Evolutionary conservation across 2,888 invertebrate genomes (phyloP).

Genomic region (Cerceris ruficornis): DNA sequence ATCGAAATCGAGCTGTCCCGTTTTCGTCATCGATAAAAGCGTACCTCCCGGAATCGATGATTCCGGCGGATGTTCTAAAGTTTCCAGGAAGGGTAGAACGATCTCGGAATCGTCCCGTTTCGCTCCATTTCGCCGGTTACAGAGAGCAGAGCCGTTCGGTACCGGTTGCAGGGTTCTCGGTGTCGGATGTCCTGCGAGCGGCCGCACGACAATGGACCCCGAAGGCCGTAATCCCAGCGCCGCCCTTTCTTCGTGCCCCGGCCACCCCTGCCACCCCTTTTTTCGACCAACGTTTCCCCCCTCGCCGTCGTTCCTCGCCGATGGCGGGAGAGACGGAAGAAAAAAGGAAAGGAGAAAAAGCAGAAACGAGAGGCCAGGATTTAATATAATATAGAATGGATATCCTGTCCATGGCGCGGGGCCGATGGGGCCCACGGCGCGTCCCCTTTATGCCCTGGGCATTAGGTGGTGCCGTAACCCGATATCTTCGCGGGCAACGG

Average conservation of each 20-base stretch:
- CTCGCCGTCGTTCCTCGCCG: conserved; percentile 1
- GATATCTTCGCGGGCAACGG: conserved; percentile 64
- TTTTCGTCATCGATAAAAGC: conserved; percentile 11
- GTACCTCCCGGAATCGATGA: conserved; percentile 59
- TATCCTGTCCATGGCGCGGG: conserved; percentile 71
- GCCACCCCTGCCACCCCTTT: conserved; percentile 54
- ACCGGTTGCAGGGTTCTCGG: conserved; percentile 59
- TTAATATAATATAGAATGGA: conserved; percentile 76
- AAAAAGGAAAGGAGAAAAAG: conserved; percentile 16
- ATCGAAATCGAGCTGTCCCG: conserved; percentile 41
- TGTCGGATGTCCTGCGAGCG: conserved; percentile 72
- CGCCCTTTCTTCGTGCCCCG: conserved; percentile 77
- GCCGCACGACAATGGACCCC: conserved; percentile 59
- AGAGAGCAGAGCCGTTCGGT: conserved; percentile 28
- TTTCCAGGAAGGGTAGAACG: conserved; percentile 68
- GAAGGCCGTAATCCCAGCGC: conserved; percentile 74
- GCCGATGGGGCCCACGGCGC: conserved; percentile 52
- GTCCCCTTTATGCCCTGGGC: conserved; percentile 60
- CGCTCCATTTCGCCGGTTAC: conserved; percentile 68
- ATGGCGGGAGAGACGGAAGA: conserved; percentile 10
- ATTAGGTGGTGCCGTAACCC: conserved; percentile 73
- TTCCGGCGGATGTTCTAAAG: conserved; percentile 75
- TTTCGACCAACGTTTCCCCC: conserved; percentile 50
- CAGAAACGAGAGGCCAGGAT: conserved; percentile 39
- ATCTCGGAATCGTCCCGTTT: conserved; percentile 72